Base-by-base conservation (phyloP, 2,797 vertebrate species). In the Myotis daubentonii region DNA sequence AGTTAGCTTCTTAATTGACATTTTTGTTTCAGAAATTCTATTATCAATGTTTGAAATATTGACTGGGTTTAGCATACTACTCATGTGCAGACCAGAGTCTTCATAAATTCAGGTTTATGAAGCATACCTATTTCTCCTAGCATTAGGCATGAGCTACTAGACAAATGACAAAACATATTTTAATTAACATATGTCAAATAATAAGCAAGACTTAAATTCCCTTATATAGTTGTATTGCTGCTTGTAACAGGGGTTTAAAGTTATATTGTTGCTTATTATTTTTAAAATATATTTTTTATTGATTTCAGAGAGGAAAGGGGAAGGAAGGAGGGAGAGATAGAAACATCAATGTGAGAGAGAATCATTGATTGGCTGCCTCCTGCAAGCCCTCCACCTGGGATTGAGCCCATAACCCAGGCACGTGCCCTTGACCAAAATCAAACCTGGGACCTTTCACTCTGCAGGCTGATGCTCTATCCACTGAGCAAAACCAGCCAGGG, bases 141-240 rank as follows among this genome's bases (percentile, higher is more conserved):
- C 13, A 16, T 81, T 89, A 62, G 87, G 49, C 19, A 71, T 13
- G 80, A 95, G 20, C 33, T 95, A 84, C 33, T 95, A 84, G 33
- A 76, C 88, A 97, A 97, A 96, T 87, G 79, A 94, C 71, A 98
- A 94, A 96, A 96, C 93, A 96, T 91, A 97, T 97, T 97, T 98
- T 97, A 93, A 97, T 97, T 96, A 97, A 97, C 90, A 94, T 90
- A 95, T n/a, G 65, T 94, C 97, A 96, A 90, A 83, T 88, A 97
- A 92, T 87, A 89, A 97, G 89, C 84, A 83, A 86, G 80, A 53
- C 62, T 96, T 95, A 97, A 92, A 92, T 85, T 68, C 62, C 62
- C 80, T 87, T 89, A 1, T 94, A 89, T 81, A 44, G 76, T 65
- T 87, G 4, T 53, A 88, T 89, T 95, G 62, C 25, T 95, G 2